Evolutionary conservation across 2,797 vertebrate species (phyloP).

Genomic region (Thaleichthys pacificus): DNA sequence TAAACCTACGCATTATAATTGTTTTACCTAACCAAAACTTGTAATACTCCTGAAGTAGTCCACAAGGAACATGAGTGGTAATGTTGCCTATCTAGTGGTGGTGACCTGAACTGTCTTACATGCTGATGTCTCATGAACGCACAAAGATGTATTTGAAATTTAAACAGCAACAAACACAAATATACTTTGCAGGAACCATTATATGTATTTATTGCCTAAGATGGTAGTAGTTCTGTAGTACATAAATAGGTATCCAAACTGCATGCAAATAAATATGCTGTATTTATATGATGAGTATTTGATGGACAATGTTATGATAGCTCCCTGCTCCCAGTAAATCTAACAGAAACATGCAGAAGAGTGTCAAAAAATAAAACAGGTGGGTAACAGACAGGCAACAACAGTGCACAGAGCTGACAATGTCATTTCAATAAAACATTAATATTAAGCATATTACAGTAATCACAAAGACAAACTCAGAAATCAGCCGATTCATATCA

Average conservation of each 20-base stretch:
- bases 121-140: neutral
- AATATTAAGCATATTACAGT: neutral
- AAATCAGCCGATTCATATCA: neutral
- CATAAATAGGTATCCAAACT: neutral
- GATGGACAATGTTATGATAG: neutral
- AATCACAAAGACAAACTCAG: neutral
- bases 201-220: slow-evolving; percentile 37
- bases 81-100: slow-evolving; percentile 53
- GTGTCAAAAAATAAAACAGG: neutral
- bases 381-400: slow-evolving; percentile 27
- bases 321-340: neutral
- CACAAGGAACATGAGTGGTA: neutral
- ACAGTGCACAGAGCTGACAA: neutral
- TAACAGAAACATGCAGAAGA: neutral
- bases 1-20: too few species aligned
- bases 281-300: neutral
- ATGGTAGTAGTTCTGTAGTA: neutral
- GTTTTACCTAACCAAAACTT: neutral
- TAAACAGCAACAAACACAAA: neutral
- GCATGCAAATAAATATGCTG: neutral
- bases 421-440: neutral
- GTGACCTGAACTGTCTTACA: too few species aligned
- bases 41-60: neutral
- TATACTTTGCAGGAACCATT: slow-evolving; percentile 6
- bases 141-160: neutral